Evolutionary conservation across 2,888 invertebrate genomes (phyloP), one percentile per base, ranked within the genome.

Genomic region (Philhelius pedissequus): DNA sequence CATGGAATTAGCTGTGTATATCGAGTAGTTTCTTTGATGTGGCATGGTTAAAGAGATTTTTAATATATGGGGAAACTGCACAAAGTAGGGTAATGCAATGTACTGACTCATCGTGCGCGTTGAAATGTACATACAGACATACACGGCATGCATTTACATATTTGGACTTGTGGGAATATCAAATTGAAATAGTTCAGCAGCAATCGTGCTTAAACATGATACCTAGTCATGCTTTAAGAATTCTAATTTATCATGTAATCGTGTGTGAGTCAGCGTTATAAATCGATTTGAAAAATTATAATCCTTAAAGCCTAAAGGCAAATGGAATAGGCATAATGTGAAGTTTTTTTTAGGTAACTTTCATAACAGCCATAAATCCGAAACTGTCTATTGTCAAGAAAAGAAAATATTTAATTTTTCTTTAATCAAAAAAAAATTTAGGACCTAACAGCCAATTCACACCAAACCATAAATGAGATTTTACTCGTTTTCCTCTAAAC

Each of bases 11-110:
- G 79, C 70, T 62, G 48, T 84, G 62, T n/a, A n/a, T n/a, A n/a
- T n/a, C n/a, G n/a, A n/a, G n/a, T 75, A 48, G 43, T 52, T 64
- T 20, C 84, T 84, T 80, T 84, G 84, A 84, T 84, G 84, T 84
- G 84, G 84, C 79, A 60, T 38, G n/a, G 20, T 30, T n/a, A 40
- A 30, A 40, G 64, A 48, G 30, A 68, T 18, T 54, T 38, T 52
- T 35, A 43, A 62, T 62, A 18, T 35, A 35, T 45, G 25, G n/a
- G 62, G 5, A 18, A 40, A 60, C 40, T 15, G 71, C 50, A 52
- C 32, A 40, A 75, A 52, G 58, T 73, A 62, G 83, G 68, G 83
- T 79, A 74, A 74, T 54, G 56, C 69, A 60, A 64, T 43, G 52
- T 64, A 45, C 32, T 84, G 80, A 80, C 75, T 80, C 80, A 84